Conservation (phyloP, 1,140 invertebrate genomes). For the Cryptotermes secundus region DNA sequence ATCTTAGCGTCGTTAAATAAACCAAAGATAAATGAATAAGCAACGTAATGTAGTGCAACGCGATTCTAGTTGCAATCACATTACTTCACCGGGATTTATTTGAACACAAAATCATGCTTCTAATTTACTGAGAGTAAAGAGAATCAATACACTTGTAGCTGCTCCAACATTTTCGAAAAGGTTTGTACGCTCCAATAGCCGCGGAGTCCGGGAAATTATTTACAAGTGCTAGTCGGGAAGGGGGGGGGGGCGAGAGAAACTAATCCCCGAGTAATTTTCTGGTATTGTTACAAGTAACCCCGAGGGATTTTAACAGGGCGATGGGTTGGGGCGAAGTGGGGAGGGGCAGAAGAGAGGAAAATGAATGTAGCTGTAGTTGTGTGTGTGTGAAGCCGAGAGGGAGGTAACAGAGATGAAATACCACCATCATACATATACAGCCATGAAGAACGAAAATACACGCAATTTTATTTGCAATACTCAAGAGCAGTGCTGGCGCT, state of each 20-base stretch:
- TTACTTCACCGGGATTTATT: too few relatives aligned
- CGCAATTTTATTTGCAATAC: slow-evolving; percentile 19
- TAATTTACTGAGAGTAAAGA: background rate
- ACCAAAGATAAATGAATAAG: too few relatives aligned
- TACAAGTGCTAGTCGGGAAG: slow-evolving; percentile 31
- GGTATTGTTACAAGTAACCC: slow-evolving; percentile 40
- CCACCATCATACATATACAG: slow-evolving; percentile 16
- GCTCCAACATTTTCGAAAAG: slow-evolving; percentile 30
- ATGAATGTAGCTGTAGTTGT: slow-evolving; percentile 30
- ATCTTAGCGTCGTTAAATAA: too few relatives aligned
- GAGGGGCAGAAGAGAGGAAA: slow-evolving; percentile 26
- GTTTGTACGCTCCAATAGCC: slow-evolving; percentile 27
- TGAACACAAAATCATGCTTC: background rate
- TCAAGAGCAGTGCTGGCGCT: background rate
- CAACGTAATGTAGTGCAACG: too few relatives aligned
- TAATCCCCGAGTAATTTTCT: slow-evolving; percentile 40
- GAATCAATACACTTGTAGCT: slow-evolving; percentile 18
- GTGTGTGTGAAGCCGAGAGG: background rate
- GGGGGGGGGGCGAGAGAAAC: slow-evolving; percentile 29
- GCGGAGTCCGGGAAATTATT: slow-evolving; percentile 38
- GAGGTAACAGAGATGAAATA: background rate
- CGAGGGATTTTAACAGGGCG: slow-evolving; percentile 27
- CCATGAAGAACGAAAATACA: slow-evolving; percentile 17
- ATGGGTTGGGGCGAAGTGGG: slow-evolving; percentile 4
- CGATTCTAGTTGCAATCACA: too few relatives aligned